These are phyloP conservation scores for Apis cerana DNA, from an alignment of 1,140 invertebrate genomes.

Conservation along the genomic window DNA sequence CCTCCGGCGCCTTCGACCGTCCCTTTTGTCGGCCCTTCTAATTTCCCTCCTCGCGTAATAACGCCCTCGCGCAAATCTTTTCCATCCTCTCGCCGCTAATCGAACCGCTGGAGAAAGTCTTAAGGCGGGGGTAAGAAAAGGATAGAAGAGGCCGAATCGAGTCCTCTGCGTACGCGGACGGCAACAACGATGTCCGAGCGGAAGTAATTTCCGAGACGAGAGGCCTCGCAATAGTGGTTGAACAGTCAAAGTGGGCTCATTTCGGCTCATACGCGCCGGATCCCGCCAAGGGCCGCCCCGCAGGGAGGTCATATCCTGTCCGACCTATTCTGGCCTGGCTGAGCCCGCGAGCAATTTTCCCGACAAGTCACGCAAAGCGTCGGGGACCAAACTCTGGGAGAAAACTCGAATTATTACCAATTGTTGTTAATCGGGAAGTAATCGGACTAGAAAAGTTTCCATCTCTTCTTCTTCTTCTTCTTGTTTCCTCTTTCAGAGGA, in stretches of 20 bases:
- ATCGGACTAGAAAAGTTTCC: no score
- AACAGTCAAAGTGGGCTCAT: slow-evolving; percentile 81
- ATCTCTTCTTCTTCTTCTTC: no score
- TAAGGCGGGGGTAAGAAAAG: no score
- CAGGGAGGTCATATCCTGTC: slow-evolving; percentile 80
- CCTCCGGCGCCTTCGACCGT: not conserved
- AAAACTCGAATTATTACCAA: no score
- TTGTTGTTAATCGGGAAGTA: no score
- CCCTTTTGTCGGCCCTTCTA: slow-evolving; percentile 14
- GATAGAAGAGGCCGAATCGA: no score
- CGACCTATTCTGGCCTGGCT: slow-evolving; percentile 41
- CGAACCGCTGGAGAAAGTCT: no score
- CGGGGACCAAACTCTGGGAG: no score
- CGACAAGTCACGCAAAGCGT: slow-evolving; percentile 63
- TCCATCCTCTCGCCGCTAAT: not conserved
- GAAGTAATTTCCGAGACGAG: slow-evolving; percentile 82
- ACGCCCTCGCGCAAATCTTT: not conserved
- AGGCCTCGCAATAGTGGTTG: slow-evolving; percentile 78
- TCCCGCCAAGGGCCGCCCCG: slow-evolving; percentile 69
- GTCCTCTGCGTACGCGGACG: slow-evolving; percentile 63
- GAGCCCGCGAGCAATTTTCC: slow-evolving; percentile 61
- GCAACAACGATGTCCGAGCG: slow-evolving; percentile 68
- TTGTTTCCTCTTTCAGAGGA: not conserved
- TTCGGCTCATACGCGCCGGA: slow-evolving; percentile 69
- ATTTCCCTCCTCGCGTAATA: slow-evolving; percentile 16